Evolutionary conservation across 2,113 vertebrate genomes (phyloP).

Genomic region (Astatoreochromis straeleni): DNA sequence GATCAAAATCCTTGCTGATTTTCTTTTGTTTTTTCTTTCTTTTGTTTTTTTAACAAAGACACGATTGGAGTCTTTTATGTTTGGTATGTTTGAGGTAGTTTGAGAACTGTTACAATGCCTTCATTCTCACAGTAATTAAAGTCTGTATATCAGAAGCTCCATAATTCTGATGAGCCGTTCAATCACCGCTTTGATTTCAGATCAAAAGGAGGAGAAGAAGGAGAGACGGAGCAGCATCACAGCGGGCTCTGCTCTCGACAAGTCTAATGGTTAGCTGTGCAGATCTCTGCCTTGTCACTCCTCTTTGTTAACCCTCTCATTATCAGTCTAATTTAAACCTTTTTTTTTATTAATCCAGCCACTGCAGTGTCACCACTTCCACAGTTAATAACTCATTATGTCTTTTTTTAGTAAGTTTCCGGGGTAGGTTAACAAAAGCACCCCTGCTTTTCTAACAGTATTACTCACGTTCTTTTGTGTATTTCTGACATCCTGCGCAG

Average conservation of each 20-base stretch:
- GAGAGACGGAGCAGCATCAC: constrained; percentile 59
- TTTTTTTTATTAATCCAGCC: not conserved
- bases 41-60: not conserved
- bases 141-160: not conserved
- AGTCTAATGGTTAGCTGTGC: constrained; percentile 54
- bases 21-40: not conserved
- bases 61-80: not conserved
- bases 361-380: not conserved
- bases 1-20: not conserved
- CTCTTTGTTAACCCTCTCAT: constrained; percentile 1
- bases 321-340: not conserved
- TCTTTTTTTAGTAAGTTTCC: not conserved
- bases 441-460: not conserved
- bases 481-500: not conserved
- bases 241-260: constrained; percentile 59
- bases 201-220: constrained; percentile 68
- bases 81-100: not conserved
- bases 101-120: not conserved
- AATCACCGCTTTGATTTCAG: constrained; percentile 53
- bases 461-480: not conserved
- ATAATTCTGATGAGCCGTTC: constrained; percentile 10
- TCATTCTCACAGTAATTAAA: constrained; percentile 18
- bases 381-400: not conserved
- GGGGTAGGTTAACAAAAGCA: not conserved
- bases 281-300: not conserved